These are phyloP conservation scores for Nannobrachium achirus DNA, from an alignment of 2,113 vertebrate genomes.

Conservation along the genomic window DNA sequence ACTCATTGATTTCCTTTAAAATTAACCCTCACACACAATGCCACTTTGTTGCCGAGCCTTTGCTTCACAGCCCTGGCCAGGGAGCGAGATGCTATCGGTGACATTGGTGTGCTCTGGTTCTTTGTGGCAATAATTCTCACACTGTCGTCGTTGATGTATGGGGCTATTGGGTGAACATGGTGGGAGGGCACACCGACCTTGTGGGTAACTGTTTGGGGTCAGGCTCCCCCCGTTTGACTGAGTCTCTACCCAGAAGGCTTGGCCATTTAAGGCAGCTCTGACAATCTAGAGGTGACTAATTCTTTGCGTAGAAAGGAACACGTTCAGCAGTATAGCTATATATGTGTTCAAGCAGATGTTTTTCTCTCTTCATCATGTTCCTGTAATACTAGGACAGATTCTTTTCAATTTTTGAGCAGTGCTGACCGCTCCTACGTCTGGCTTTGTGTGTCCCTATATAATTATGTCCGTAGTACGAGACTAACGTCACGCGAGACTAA, in stretches of 20 bases:
- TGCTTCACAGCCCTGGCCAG: conserved; percentile 31
- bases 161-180: conserved; percentile 61
- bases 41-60: conserved; percentile 25
- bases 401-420: too few species aligned
- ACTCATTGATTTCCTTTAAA: conserved; percentile 5
- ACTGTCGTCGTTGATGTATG: conserved; percentile 78
- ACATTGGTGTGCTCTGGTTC: conserved; percentile 55
- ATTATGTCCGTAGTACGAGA: too few species aligned
- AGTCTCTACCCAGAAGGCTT: conserved; percentile 46
- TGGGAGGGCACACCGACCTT: conserved; percentile 75
- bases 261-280: conserved; percentile 61
- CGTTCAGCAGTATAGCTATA: conserved; percentile 21
- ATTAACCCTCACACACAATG: not conserved
- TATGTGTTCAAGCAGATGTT: not conserved
- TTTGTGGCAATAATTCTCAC: conserved; percentile 72
- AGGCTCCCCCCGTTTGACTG: conserved; percentile 42
- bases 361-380: not conserved
- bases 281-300: conserved; percentile 56
- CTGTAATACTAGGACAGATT: not conserved
- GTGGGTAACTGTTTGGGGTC: conserved; percentile 65
- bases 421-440: too few species aligned
- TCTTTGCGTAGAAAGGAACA: conserved; percentile 26
- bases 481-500: too few species aligned
- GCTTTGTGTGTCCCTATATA: too few species aligned
- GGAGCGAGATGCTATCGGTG: conserved; percentile 43